Conservation (phyloP, 1,140 invertebrate species). For the Meloidogyne floridensis region DNA sequence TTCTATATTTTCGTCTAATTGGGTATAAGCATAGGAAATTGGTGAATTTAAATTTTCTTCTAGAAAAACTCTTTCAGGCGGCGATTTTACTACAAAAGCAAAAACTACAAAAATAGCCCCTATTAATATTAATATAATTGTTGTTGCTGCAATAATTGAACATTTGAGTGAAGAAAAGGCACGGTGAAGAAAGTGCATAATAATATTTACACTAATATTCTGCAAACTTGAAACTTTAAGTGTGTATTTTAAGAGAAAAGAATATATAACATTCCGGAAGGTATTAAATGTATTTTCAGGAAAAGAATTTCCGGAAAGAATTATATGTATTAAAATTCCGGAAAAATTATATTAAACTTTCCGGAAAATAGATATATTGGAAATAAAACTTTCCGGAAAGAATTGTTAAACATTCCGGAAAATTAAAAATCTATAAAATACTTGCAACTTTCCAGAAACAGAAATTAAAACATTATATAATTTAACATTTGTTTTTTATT, state of each 20-base stretch:
- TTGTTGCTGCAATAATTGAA: background rate
- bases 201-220: background rate
- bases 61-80: background rate
- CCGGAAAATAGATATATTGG: too few species aligned
- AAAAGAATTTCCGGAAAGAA: too few species aligned
- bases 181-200: background rate
- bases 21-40: background rate
- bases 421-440: background rate
- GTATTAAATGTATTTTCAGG: too few species aligned
- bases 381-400: too few species aligned
- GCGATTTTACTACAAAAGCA: background rate
- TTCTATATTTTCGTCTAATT: background rate
- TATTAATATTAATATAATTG: slow-evolving; percentile 3
- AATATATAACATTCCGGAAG: too few species aligned
- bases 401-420: too few species aligned
- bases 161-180: background rate
- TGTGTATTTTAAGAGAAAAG: too few species aligned
- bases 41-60: background rate
- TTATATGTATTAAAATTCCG: too few species aligned
- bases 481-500: too few species aligned
- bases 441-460: background rate
- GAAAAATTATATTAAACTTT: too few species aligned
- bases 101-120: background rate
- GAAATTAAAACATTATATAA: background rate
- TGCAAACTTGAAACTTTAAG: too few species aligned